Evolutionary conservation across 2,113 vertebrate species (phyloP), one percentile per base, ranked within the genome.

Genomic region (Amblyornis subalaris): DNA sequence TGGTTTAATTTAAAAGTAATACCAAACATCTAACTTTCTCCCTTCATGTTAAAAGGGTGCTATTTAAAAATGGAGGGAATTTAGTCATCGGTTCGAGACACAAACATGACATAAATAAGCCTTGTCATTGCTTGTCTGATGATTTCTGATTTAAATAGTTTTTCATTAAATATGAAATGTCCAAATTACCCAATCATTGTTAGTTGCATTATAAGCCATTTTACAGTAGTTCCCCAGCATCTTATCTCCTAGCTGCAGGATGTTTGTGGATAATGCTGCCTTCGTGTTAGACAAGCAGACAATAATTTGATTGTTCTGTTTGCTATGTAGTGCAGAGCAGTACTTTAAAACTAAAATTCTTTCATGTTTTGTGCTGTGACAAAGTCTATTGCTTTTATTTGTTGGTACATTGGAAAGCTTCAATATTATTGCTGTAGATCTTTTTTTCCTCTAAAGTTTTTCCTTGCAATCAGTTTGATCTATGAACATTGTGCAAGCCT

Each of bases 141-240:
- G 95, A 97, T 96, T 97, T 97, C 97, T 97, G 98, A 98, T 98
- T 98, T 98, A 98, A 98, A 98, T 97, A 98, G 98, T 97, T 98
- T 95, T 98, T 92, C 97, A 95, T 98, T 98, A 98, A 98, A 98
- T 98, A 98, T 98, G 98, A 98, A 98, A 98, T 97, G 98, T 95
- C 91, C 94, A 96, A 97, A 97, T 97, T 97, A 98, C 98, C 98
- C 98, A 98, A 98, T 98, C 98, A 98, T 98, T 98, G 98, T 98
- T 98, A 98, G 95, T 96, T 98, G 96, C 96, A 97, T 97, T 97
- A 98, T 98, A 98, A 99, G 98, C 98, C 97, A 98, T 98, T 99
- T 99, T 98, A 96, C 96, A 98, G 97, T 96, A 97, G 97, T 97
- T 97, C 89, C 93, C 72, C 58, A 83, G 95, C 96, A 97, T 97